Base-by-base conservation (phyloP, 1,140 invertebrate genomes). In the Macrobrachium rosenbergii region DNA sequence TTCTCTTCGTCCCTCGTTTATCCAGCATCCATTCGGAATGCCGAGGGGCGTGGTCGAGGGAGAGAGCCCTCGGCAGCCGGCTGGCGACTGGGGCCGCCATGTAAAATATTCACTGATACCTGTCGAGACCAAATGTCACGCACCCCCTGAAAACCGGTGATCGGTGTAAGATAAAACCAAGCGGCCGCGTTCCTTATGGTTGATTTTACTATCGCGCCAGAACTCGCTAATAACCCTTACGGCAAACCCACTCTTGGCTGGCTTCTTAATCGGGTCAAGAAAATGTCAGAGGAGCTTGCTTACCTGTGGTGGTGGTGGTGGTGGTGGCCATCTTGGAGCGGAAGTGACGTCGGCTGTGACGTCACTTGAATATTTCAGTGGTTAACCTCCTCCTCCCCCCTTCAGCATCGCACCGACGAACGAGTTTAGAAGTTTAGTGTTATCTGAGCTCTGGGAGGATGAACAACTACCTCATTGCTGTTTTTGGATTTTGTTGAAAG, bases 61-160 rank as follows among this genome's bases (percentile, higher is more conserved):
- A 21, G 64, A 37, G 21, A 52, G 52, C 52, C 52, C 52, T 52
- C 52, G 6, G 52, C 52, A 52, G 52, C 52, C 52, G 7, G 52
- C 52, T 5, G 52, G 52, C 52, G 52, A 52, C 52, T 52, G 52
- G 76, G 81, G 76, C 64, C 77, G 12, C 19, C 6, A 63, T 60
- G 60, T 87, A 43, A 87, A 87, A 82, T 82, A 87, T 87, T 87
- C 85, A 87, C 85, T n/a, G 58, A 82, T 76, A 82, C 45, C 79
- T 87, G 85, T 87, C 79, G 76, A 86, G 76, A 87, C 79, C 79
- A 82, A 87, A 87, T 87, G 85, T 87, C 85, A 87, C 78, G 85
- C 59, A 19, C 79, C 45, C 69, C 52, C 62, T 52, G 59, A 45
- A 87, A 21, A 21, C 23, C 52, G 19, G 59, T 67, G 76, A 28